phyloP scores from a whole-genome alignment of 2,113 vertebrate genomes.

The Petromus typicus region DNA sequence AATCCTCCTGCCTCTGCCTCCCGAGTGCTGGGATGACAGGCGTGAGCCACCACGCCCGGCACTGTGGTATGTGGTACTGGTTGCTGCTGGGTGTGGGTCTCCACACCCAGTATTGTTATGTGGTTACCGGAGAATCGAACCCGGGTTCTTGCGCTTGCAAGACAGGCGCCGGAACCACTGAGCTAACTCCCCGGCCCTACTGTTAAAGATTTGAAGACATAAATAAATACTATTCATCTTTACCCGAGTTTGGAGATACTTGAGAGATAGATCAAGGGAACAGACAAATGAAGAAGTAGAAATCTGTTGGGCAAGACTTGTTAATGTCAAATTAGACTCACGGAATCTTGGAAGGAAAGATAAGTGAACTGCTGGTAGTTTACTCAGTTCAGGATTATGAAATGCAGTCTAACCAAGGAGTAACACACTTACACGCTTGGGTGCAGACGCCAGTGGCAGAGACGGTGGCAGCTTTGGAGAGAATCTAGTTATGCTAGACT shows the following conservation, averaged over 20 bases:
- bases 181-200: too few relatives aligned
- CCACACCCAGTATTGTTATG: too few relatives aligned
- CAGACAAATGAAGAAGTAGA: background rate
- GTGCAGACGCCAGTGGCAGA: background rate
- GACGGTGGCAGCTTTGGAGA: background rate
- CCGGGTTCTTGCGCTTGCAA: too few relatives aligned
- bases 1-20: too few relatives aligned
- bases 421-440: background rate
- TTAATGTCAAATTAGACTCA: background rate
- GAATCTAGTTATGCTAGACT: background rate
- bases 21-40: too few relatives aligned
- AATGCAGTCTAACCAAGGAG: background rate
- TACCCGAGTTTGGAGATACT: background rate
- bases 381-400: background rate
- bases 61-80: too few relatives aligned
- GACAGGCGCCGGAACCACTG: too few relatives aligned
- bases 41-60: too few relatives aligned
- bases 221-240: background rate
- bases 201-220: background rate
- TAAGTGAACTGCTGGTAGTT: background rate
- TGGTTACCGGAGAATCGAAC: too few relatives aligned
- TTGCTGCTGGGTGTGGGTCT: too few relatives aligned
- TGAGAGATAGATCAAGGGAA: background rate
- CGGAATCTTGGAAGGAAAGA: background rate
- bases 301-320: background rate